These are phyloP conservation scores for Haliclona indistincta DNA, from an alignment of 37 sponge, comb jelly and placozoan genomes.

Conservation along the genomic window DNA sequence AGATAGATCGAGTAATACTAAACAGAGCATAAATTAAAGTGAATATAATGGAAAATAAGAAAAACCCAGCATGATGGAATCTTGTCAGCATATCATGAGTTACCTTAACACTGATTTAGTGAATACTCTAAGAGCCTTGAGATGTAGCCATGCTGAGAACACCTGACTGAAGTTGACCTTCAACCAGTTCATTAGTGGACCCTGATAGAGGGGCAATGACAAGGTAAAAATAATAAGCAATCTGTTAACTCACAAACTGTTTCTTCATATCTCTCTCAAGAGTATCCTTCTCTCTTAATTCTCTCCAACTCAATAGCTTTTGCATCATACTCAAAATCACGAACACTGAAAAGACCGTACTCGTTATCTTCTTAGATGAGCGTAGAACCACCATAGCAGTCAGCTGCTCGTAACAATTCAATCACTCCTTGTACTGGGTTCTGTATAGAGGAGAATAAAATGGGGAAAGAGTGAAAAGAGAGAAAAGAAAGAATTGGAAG, in stretches of 20 bases:
- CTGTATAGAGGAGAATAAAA: too few species aligned
- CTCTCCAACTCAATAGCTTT: slow-evolving; percentile 52
- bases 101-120: slow-evolving; percentile 92
- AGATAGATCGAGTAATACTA: too few species aligned
- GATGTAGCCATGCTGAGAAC: slow-evolving; percentile 89
- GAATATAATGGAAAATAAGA: too few species aligned
- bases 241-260: slow-evolving; percentile 86
- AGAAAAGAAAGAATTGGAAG: too few species aligned
- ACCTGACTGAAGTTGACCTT: slow-evolving; percentile 93
- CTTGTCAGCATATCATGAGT: too few species aligned
- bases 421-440: slow-evolving; percentile 90
- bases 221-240: too few species aligned
- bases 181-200: slow-evolving; percentile 95
- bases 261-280: slow-evolving; percentile 75
- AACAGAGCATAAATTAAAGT: too few species aligned
- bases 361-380: slow-evolving; percentile 78
- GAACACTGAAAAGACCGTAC: slow-evolving; percentile 83
- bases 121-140: slow-evolving; percentile 92
- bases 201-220: too few species aligned
- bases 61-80: too few species aligned
- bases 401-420: slow-evolving; percentile 80
- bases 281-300: slow-evolving; percentile 61
- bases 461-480: too few species aligned
- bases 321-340: slow-evolving; percentile 91
- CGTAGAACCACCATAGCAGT: slow-evolving; percentile 95